A percentile compares a stretch with the other conserved stretches of the same genome.
These are phyloP conservation scores for Eurystomus glaucurus DNA, from an alignment of 2,797 vertebrate genomes.

Conservation along the genomic window DNA sequence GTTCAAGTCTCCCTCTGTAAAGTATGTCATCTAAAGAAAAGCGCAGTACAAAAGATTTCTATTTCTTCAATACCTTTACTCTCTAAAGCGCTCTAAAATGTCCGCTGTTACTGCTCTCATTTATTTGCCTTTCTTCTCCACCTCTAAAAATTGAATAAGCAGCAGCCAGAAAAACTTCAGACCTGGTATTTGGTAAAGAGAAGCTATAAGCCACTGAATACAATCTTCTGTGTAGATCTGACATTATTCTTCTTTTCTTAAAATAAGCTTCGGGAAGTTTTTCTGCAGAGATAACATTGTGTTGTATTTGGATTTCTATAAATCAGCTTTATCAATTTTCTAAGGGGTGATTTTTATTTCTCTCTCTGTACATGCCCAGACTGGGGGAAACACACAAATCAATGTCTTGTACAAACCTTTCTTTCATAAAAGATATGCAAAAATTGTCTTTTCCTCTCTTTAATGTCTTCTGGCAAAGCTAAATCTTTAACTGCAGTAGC, in stretches of 20 bases:
- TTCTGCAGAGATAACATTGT: background rate
- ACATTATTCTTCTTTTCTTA: background rate
- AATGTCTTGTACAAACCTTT: background rate
- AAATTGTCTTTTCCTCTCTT: background rate
- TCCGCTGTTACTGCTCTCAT: background rate
- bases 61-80: background rate
- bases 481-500: background rate
- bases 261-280: background rate
- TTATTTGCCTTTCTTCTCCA: background rate
- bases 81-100: background rate
- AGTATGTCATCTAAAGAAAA: background rate
- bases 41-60: background rate
- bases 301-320: background rate
- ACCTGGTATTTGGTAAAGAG: background rate
- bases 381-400: background rate
- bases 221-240: background rate
- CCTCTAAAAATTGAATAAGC: background rate
- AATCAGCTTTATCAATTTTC: background rate
- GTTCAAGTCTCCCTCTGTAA: background rate
- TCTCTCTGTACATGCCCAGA: rapidly evolving
- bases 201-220: background rate
- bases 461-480: background rate
- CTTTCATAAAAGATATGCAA: background rate
- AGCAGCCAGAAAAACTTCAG: background rate
- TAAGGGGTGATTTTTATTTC: background rate